Evolutionary conservation across 1,140 invertebrate genomes (phyloP), one percentile per base, ranked within the genome.

Genomic region (Phenacoccus solenopsis): DNA sequence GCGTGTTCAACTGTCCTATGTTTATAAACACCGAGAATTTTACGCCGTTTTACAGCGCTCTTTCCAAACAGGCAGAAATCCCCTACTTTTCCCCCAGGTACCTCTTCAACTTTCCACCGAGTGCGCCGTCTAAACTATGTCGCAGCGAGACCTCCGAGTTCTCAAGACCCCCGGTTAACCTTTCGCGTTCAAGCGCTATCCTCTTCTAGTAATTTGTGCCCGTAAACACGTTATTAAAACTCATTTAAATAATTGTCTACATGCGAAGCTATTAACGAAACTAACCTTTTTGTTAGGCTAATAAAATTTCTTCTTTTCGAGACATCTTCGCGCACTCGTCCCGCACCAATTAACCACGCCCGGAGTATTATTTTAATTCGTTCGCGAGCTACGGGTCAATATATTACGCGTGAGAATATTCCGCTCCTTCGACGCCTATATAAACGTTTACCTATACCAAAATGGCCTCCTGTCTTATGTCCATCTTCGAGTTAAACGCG

Each of bases 151-250:
- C 59, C 59, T 64, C 59, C 9, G 21, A 27, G 59, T 64, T 64
- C 59, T 64, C 59, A 64, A 64, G 59, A 64, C 59, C 59, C 25
- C 20, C 38, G 13, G 38, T 49, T 49, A 49, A 49, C 38, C 38
- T 64, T 64, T 64, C 12, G 21, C 21, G 25, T 64, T 64, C n/a
- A 64, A 64, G 20, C 59, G 21, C 25, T n/a, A n/a, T n/a, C 25
- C 25, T 64, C 10, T 49, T 10, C 16, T 27, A 64, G 21, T 64
- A 27, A 24, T 27, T 27, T 25, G 59, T 64, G n/a, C n/a, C 59
- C 59, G 59, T 64, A 64, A 64, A 64, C 59, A 64, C 59, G 59
- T 64, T 64, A 64, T 64, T 64, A 64, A 64, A 64, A 64, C 59
- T 64, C 59, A 64, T 64, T 64, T 64, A 64, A 64, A 64, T 64